phyloP scores from a whole-genome alignment of 2,888 invertebrate genomes.

The Zeuzera pyrina region DNA sequence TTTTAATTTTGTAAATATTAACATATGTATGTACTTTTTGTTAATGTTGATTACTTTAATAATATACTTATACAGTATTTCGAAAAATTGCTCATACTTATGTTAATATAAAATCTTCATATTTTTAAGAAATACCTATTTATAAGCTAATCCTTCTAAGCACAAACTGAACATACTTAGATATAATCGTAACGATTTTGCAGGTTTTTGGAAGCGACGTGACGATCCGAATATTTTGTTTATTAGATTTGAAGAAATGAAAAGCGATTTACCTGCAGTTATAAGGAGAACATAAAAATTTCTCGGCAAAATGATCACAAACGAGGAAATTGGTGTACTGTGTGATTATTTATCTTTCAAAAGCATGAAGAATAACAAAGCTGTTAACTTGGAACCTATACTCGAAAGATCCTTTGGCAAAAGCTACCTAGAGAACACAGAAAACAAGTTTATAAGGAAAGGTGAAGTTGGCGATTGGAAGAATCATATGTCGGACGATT shows the following conservation, averaged over 20 bases:
- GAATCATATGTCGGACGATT: slow-evolving; percentile 81
- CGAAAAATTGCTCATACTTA: too few species aligned
- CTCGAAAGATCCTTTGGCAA: slow-evolving; percentile 68
- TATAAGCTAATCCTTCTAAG: too few species aligned
- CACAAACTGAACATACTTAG: too few species aligned
- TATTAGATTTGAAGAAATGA: slow-evolving; percentile 88
- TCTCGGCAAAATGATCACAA: slow-evolving; percentile 76
- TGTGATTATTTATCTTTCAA: slow-evolving; percentile 84
- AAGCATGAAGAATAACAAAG: slow-evolving; percentile 86
- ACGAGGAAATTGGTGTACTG: slow-evolving; percentile 78
- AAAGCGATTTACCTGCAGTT: slow-evolving; percentile 77
- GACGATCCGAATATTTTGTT: slow-evolving; percentile 82
- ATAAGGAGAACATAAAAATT: slow-evolving; percentile 81
- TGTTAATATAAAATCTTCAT: too few species aligned
- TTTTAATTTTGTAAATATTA: too few species aligned
- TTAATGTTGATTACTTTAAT: too few species aligned
- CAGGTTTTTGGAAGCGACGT: slow-evolving; percentile 80
- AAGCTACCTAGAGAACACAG: slow-evolving; percentile 58
- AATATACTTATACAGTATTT: too few species aligned
- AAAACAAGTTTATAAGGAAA: slow-evolving; percentile 80
- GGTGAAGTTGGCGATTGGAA: slow-evolving; percentile 88
- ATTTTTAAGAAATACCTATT: too few species aligned
- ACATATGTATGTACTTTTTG: too few species aligned
- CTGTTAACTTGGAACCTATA: slow-evolving; percentile 81
- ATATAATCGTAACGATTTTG: slow-evolving; percentile 1